phyloP scores from a whole-genome alignment of 2,113 vertebrate genomes.

The Calonectris borealis region DNA sequence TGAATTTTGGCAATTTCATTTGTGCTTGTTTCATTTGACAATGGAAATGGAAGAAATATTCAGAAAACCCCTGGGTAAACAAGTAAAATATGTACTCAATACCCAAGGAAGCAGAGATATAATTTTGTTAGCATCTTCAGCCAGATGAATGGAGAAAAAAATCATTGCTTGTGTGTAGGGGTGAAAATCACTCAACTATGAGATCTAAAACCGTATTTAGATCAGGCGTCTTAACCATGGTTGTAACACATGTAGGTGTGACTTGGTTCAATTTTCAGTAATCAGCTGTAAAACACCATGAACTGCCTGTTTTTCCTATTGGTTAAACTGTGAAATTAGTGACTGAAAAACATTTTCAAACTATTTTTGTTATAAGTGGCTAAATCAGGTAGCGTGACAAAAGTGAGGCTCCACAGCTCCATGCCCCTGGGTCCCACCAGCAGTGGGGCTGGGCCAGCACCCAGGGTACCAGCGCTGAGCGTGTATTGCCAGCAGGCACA shows the following conservation, averaged over 20 bases:
- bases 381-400: not conserved
- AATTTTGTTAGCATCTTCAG: not conserved
- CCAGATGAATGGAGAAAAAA: not conserved
- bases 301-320: not conserved
- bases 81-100: not conserved
- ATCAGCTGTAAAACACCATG: not conserved
- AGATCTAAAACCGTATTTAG: not conserved
- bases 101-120: not conserved
- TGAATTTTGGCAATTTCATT: not conserved
- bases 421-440: not conserved
- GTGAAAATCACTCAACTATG: not conserved
- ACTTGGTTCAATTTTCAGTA: not conserved
- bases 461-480: not conserved
- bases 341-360: not conserved
- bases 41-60: not conserved
- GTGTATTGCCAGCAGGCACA: too few species aligned
- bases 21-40: not conserved
- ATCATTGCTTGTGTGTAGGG: not conserved
- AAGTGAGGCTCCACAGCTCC: rapidly evolving
- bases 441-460: not conserved
- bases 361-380: not conserved
- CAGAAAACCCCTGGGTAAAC: not conserved
- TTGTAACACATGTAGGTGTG: not conserved
- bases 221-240: not conserved
- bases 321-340: not conserved